These are phyloP conservation scores for Dendroctonus valens DNA, from an alignment of 1,140 invertebrate species.

Conservation along the genomic window DNA sequence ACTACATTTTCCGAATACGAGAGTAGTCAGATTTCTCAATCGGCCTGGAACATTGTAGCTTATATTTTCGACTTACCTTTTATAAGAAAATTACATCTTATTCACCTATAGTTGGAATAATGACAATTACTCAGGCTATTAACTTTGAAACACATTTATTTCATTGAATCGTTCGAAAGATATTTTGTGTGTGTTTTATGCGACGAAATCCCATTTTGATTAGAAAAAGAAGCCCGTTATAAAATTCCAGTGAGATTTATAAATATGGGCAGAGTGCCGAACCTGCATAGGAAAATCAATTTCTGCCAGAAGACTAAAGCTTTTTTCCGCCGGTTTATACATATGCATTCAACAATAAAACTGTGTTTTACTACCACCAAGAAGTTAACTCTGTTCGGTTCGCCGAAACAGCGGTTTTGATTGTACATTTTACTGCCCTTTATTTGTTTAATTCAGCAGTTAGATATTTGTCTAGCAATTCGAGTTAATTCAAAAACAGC, in stretches of 20 bases:
- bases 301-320: constrained; percentile 9
- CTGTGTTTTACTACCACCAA: constrained; percentile 24
- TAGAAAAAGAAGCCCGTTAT: constrained; percentile 4
- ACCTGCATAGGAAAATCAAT: constrained; percentile 19
- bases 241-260: constrained; percentile 10
- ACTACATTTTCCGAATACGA: too few relatives aligned
- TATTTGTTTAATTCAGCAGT: constrained; percentile 39
- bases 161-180: not conserved
- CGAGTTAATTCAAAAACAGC: constrained; percentile 50
- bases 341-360: constrained; percentile 30
- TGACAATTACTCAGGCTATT: too few relatives aligned
- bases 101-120: too few relatives aligned
- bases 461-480: constrained; percentile 45
- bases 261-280: constrained; percentile 18
- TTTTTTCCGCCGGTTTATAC: constrained; percentile 29
- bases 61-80: too few relatives aligned
- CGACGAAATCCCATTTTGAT: constrained; percentile 11
- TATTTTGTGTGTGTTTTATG: constrained; percentile 7
- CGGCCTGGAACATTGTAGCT: too few relatives aligned
- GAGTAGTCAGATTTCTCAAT: too few relatives aligned
- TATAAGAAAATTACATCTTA: too few relatives aligned
- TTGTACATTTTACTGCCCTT: constrained; percentile 34
- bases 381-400: constrained; percentile 22
- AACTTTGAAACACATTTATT: too few relatives aligned
- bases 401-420: constrained; percentile 29